A percentile compares a stretch with the other conserved stretches of the same genome.
Conservation (phyloP, 2,888 invertebrate genomes). For the Serripes groenlandicus region DNA sequence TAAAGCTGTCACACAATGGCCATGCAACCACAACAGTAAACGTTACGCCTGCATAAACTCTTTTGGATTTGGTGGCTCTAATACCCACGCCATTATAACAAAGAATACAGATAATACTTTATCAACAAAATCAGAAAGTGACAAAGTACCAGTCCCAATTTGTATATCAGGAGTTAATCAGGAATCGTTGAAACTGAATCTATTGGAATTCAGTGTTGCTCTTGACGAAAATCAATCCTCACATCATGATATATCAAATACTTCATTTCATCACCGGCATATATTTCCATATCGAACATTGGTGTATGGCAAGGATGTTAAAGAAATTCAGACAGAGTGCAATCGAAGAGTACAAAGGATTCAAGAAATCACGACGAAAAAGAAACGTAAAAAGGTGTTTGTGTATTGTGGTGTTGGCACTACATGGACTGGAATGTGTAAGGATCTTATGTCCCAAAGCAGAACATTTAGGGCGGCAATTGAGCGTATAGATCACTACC, state of each 20-base stretch:
- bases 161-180: conserved; percentile 24
- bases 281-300: conserved; percentile 4
- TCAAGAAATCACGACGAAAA: neutral
- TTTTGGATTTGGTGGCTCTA: conserved; percentile 75
- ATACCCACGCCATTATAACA: conserved; percentile 66
- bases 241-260: neutral
- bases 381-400: conserved; percentile 57
- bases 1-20: conserved; percentile 49
- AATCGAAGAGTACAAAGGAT: neutral
- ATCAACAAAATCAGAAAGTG: neutral
- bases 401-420: conserved; percentile 76
- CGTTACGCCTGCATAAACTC: conserved; percentile 63
- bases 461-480: conserved; percentile 56
- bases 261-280: neutral
- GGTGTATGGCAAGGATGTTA: neutral
- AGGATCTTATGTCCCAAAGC: conserved; percentile 14
- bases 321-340: neutral
- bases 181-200: neutral
- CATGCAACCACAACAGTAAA: neutral
- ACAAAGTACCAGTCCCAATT: neutral
- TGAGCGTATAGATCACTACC: conserved; percentile 47
- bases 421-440: conserved; percentile 71
- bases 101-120: neutral
- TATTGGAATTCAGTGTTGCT: neutral
- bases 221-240: neutral